phyloP scores from a whole-genome alignment of 35 echinoderm and acorn worm genomes.

The Chiridota heheva region DNA sequence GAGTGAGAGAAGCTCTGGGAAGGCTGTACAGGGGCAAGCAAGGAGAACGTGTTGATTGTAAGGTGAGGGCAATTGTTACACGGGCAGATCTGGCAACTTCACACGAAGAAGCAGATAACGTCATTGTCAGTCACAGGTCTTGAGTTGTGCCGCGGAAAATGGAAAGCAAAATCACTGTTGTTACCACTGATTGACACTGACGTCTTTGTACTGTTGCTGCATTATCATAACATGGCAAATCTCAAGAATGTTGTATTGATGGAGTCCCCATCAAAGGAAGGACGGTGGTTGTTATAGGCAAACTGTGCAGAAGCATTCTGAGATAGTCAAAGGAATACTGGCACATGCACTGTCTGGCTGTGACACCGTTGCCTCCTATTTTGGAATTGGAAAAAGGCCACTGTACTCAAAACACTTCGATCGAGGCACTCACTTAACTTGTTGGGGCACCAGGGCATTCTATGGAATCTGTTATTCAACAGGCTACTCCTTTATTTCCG shows the following conservation, averaged over 20 bases:
- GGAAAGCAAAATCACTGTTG: neutral
- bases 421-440: too few species aligned
- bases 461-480: neutral
- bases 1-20: too few species aligned
- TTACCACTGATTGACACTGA: slow-evolving; percentile 44
- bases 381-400: slow-evolving; percentile 51
- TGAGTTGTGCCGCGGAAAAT: slow-evolving; percentile 28
- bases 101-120: slow-evolving; percentile 55
- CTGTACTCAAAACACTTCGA: too few species aligned
- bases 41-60: too few species aligned
- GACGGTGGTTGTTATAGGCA: slow-evolving; percentile 23
- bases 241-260: slow-evolving; percentile 22
- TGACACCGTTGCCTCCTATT: slow-evolving; percentile 52
- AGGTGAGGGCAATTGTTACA: neutral
- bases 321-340: slow-evolving; percentile 17
- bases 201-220: slow-evolving; percentile 40
- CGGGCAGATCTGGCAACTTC: slow-evolving; percentile 1
- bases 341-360: slow-evolving; percentile 52
- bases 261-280: slow-evolving; percentile 54
- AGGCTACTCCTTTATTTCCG: neutral
- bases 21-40: too few species aligned
- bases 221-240: slow-evolving; percentile 44
- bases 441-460: too few species aligned
- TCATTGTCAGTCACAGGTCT: slow-evolving; percentile 60
- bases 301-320: slow-evolving; percentile 2